These are phyloP conservation scores for Apostichopus japonicus DNA, from an alignment of 35 echinoderm and acorn worm genomes.

Conservation along the genomic window DNA sequence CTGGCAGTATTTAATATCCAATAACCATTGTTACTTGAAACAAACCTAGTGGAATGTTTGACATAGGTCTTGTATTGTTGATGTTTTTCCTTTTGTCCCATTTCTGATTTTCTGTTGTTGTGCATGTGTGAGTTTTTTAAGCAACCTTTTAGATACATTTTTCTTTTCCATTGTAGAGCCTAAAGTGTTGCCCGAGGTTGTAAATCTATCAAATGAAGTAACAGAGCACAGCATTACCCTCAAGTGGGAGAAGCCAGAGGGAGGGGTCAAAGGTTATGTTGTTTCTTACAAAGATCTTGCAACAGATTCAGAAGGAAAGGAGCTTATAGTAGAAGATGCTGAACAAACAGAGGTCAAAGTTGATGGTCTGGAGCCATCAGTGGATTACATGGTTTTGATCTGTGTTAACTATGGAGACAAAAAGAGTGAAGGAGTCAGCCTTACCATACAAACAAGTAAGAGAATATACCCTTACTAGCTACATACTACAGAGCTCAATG, in stretches of 20 bases:
- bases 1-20: too few relatives aligned
- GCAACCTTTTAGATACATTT: background rate
- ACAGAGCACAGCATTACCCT: conserved; percentile 42
- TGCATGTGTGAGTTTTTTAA: background rate
- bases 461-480: background rate
- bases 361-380: conserved; percentile 53
- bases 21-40: too few relatives aligned
- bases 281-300: background rate
- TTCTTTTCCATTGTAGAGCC: background rate
- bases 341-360: conserved; percentile 59
- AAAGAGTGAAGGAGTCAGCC: conserved; percentile 56
- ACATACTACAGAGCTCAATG: too few relatives aligned
- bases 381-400: conserved; percentile 56
- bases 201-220: background rate
- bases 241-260: conserved; percentile 73
- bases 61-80: too few relatives aligned
- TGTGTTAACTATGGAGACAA: conserved; percentile 34
- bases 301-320: conserved; percentile 1
- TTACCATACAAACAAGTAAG: conserved; percentile 62
- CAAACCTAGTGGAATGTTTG: too few relatives aligned
- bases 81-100: too few relatives aligned
- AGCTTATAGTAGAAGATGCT: conserved; percentile 1
- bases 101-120: too few relatives aligned
- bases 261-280: conserved; percentile 62
- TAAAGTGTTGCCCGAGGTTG: background rate